These are phyloP conservation scores for Anthopleura xanthogrammica DNA, from an alignment of 92 coral and sea anemone genomes.

Conservation along the genomic window DNA sequence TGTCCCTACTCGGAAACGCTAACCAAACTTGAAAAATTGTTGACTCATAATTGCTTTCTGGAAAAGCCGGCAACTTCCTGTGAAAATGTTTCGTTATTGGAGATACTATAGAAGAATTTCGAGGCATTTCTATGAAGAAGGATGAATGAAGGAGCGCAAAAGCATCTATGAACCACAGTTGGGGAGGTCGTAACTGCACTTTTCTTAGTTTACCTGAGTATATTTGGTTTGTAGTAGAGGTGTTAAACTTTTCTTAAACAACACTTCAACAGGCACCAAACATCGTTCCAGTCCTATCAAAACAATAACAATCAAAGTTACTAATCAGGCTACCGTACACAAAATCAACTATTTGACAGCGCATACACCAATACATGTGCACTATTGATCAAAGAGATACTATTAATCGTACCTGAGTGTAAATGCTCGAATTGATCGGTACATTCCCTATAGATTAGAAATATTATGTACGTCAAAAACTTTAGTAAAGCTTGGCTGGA, in stretches of 20 bases:
- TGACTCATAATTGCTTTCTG: too few species aligned
- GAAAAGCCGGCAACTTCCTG: too few species aligned
- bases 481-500: neutral
- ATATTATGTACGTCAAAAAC: neutral
- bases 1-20: too few species aligned
- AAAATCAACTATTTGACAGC: too few species aligned
- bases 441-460: neutral
- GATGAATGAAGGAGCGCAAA: too few species aligned
- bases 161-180: too few species aligned
- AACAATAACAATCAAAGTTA: neutral
- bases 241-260: slow-evolving; percentile 12
- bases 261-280: slow-evolving; percentile 23
- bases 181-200: neutral
- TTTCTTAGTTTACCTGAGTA: slow-evolving; percentile 11
- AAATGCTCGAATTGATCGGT: neutral
- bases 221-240: slow-evolving; percentile 37
- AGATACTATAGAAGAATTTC: too few species aligned
- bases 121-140: too few species aligned
- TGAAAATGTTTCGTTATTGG: too few species aligned
- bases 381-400: neutral
- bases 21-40: too few species aligned
- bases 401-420: neutral
- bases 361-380: neutral
- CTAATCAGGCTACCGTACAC: too few species aligned
- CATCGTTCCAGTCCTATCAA: slow-evolving; percentile 19